Evolutionary conservation across 2,797 vertebrate species (phyloP), one percentile per base, ranked within the genome.

Genomic region (Lophotriccus pileatus): DNA sequence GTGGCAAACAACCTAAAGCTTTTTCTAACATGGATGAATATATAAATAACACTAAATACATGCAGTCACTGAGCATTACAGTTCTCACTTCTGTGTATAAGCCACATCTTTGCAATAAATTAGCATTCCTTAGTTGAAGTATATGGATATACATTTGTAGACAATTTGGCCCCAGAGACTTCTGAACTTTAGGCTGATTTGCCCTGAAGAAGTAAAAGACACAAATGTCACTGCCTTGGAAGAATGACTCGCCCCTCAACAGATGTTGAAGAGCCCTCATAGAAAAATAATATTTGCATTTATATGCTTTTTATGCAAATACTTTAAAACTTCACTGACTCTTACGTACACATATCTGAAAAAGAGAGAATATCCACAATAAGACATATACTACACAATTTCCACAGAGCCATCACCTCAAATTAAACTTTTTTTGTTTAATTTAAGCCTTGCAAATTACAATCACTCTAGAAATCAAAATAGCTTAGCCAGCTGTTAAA

Each of bases 401-500:
- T 75, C 76, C 53, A 87, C 12, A 76, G 17, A 67, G 56, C 6
- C 23, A 67, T 66, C 32, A 80, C 49, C 52, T 84, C 78, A 90
- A 84, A 74, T 62, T 14, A 43, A 83, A 77, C 25, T 46, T 64
- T 77, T 80, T 53, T 64, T 64, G 49, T 77, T 77, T 58, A 34
- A 50, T 83, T 77, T 84, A 67, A 76, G 36, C 49, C 63, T 77
- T 79, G 34, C 25, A 93, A 96, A 91, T 59, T n/a, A 80, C 44
- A 83, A 10, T 60, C 2, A 68, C 43, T 80, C 56, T 53, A 81
- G 72, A 93, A 91, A 68, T 63, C 80, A 63, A 58, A 87, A 79
- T 59, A 79, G 77, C 86, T 93, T 90, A 59, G 88, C 87, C 96
- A 93, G 92, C 64, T 92, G 90, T 64, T 89, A 83, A 79, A 84